Evolutionary conservation across 92 coral and sea anemone genomes (phyloP).

Genomic region (Zoanthus solanderi): DNA sequence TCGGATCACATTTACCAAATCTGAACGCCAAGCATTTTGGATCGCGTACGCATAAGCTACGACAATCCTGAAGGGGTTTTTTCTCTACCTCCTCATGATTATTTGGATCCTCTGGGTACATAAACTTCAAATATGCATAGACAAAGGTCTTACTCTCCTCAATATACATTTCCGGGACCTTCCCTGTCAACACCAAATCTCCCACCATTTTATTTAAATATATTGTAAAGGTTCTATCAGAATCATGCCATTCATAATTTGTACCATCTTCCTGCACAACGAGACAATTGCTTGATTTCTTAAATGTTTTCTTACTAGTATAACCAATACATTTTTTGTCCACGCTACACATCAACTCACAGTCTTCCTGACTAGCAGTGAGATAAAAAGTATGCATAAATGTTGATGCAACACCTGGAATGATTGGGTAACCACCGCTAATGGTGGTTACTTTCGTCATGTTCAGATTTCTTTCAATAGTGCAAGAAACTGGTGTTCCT

Average conservation of each 20-base stretch:
- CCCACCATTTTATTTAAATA: not conserved
- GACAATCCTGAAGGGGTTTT: not conserved
- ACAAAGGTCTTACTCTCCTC: not conserved
- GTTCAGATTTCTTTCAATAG: not conserved
- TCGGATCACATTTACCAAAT: not conserved
- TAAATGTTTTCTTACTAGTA: not conserved
- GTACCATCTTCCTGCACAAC: not conserved
- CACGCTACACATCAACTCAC: not conserved
- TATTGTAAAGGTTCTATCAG: not conserved
- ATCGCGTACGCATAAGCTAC: not conserved
- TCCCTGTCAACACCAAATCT: not conserved
- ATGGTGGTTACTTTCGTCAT: not conserved
- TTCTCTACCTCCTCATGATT: too few relatives aligned
- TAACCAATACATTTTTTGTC: not conserved
- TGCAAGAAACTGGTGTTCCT: not conserved
- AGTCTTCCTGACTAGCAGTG: not conserved
- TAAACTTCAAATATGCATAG: not conserved
- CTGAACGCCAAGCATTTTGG: slow-evolving; percentile 3
- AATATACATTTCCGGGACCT: not conserved
- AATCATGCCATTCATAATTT: not conserved
- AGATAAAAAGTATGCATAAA: not conserved
- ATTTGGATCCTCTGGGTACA: not conserved
- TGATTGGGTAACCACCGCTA: not conserved
- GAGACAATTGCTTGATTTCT: not conserved
- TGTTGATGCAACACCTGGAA: too few relatives aligned